Base-by-base conservation (phyloP, 2,113 vertebrate species). In the Aix galericulata region DNA sequence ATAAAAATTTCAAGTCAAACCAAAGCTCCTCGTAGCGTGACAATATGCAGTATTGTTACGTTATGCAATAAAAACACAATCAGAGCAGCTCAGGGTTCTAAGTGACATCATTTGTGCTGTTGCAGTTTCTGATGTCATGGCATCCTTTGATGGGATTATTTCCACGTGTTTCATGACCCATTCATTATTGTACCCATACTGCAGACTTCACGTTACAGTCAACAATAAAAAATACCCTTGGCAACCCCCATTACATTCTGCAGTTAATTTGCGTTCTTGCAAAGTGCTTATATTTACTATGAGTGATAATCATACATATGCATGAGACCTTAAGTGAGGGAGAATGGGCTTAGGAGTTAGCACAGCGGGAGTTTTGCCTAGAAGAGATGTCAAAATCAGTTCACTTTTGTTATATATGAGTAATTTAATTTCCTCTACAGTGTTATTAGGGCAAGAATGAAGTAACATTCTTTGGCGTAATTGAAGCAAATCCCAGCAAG, bases 401-500 rank as follows among this genome's bases (percentile, higher is more conserved):
- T 96, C 94, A 83, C 94, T 94, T 94, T 92, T 86, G 91, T 95
- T 94, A 82, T 91, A 96, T 94, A 91, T 77, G 88, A 91, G 94
- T 96, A 96, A 97, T 97, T 97, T 97, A 95, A 95, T 97, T 96
- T 97, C 93, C 91, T 96, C 93, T 71, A 88, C 85, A 63, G 94
- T 95, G 94, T 94, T 96, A 95, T 97, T 97, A 97, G 95, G 96
- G 94, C 89, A 96, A 95, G 89, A 93, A 87, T 84, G 94, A 94
- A 96, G 95, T 91, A 95, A 93, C 91, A 21, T 95, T 96, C 94
- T 95, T 68, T 71, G 89, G 96, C 80, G 32, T 95, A 95, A 97
- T 89, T 95, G 93, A 96, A 96, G 94, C 93, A 93, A 95, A 97
- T 85, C 88, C 91, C 11, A 13, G 94, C 93, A 96, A 95, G 96